Conservation (phyloP, 2,797 vertebrate species). For the Sebastes taczanowskii region DNA sequence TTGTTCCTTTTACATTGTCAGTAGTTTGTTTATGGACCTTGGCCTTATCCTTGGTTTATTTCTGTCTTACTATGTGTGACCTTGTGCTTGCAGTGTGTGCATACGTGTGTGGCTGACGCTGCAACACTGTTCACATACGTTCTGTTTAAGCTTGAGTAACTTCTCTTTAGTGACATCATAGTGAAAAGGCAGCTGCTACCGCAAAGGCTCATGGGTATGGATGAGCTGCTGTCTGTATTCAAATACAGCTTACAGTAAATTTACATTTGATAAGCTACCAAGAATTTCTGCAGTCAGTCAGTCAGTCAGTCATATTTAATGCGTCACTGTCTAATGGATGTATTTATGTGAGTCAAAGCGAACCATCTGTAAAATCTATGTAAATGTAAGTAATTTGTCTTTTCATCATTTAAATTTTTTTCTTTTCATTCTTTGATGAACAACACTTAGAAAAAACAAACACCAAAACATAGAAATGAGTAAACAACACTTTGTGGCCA, state of each 20-base stretch:
- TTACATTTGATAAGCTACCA: slow-evolving; percentile 3
- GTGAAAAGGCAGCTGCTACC: slow-evolving; percentile 27
- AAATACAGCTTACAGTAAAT: not conserved
- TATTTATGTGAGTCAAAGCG: slow-evolving; percentile 1
- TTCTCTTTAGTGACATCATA: slow-evolving; percentile 33
- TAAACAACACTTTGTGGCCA: not conserved
- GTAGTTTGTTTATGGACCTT: slow-evolving; percentile 4
- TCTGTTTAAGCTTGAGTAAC: slow-evolving; percentile 62
- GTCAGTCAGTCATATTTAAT: not conserved
- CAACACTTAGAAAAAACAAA: not conserved
- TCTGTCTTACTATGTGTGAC: slow-evolving; percentile 3
- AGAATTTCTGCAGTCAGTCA: not conserved
- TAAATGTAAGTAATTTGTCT: not conserved
- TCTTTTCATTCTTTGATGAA: not conserved
- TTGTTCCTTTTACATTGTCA: not conserved
- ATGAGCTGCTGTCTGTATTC: not conserved
- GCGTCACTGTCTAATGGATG: not conserved
- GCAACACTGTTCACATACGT: slow-evolving; percentile 48
- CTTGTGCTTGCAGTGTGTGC: not conserved
- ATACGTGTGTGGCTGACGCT: slow-evolving; percentile 17
- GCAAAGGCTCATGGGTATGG: slow-evolving; percentile 10
- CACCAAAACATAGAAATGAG: not conserved
- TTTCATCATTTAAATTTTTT: not conserved
- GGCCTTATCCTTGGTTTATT: not conserved
- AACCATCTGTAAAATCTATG: slow-evolving; percentile 7